Evolutionary conservation across 2,888 invertebrate genomes (phyloP).

Genomic region (Drosophila paranaensis): DNA sequence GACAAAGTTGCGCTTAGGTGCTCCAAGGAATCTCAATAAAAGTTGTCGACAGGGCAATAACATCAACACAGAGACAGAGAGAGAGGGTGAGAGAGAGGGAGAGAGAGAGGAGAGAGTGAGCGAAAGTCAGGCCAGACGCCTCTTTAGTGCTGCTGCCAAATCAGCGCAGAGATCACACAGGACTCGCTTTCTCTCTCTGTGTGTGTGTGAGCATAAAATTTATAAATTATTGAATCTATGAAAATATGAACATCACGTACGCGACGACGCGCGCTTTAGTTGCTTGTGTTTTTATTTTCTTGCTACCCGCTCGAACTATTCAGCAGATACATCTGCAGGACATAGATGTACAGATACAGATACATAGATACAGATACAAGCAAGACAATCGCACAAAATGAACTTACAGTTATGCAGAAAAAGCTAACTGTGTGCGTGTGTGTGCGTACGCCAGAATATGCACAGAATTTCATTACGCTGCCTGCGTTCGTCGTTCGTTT

Average conservation of each 20-base stretch:
- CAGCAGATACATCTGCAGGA: conserved; percentile 24
- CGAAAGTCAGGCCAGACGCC: background rate
- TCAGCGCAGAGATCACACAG: conserved; percentile 70
- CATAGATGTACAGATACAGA: conserved; percentile 16
- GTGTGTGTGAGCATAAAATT: conserved; percentile 65
- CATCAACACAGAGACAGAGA: conserved; percentile 12
- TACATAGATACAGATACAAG: conserved; percentile 21
- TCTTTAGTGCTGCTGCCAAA: conserved; percentile 40
- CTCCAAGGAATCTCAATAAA: conserved; percentile 68
- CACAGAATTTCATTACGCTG: conserved; percentile 75
- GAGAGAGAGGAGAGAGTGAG: background rate
- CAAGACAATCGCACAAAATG: conserved; percentile 66
- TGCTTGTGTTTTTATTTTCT: background rate
- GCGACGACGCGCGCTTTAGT: conserved; percentile 38
- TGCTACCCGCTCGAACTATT: conserved; percentile 40
- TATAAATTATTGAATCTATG: conserved; percentile 80
- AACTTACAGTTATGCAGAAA: conserved; percentile 66
- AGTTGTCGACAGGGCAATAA: conserved; percentile 51
- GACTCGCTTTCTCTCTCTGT: conserved; percentile 8
- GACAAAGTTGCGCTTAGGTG: conserved; percentile 33
- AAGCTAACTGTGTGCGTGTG: conserved; percentile 20
- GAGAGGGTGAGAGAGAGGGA: background rate
- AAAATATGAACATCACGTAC: conserved; percentile 80
- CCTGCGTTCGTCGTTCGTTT: conserved; percentile 45
- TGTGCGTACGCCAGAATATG: conserved; percentile 65